phyloP scores from a whole-genome alignment of 2,113 vertebrate species.

The Osmerus eperlanus region DNA sequence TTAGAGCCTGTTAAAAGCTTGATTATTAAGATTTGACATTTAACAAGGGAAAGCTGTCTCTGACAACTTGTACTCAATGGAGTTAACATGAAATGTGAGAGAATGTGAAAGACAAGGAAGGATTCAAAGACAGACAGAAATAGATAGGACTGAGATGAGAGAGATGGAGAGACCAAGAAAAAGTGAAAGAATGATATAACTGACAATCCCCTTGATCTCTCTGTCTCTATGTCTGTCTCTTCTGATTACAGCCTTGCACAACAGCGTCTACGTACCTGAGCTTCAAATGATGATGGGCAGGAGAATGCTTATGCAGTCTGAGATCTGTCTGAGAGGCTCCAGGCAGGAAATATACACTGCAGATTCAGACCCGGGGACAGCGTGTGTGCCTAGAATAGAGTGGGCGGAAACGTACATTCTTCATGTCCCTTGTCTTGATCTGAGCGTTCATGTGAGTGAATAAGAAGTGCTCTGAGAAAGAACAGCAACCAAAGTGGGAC shows the following conservation, averaged over 20 bases:
- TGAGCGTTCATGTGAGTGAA: constrained; percentile 31
- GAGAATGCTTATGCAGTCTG: constrained; percentile 12
- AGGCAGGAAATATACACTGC: too few relatives aligned
- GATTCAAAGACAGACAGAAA: too few relatives aligned
- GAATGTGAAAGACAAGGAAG: too few relatives aligned
- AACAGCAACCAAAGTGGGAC: constrained; percentile 60
- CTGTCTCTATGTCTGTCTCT: constrained; percentile 12
- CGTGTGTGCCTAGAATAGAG: constrained; percentile 26
- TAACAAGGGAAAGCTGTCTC: too few relatives aligned
- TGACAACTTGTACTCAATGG: too few relatives aligned
- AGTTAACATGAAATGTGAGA: too few relatives aligned
- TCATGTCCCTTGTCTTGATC: neutral
- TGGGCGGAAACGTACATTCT: constrained; percentile 18
- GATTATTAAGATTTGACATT: too few relatives aligned
- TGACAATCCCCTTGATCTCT: constrained; percentile 29
- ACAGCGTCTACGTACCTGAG: neutral
- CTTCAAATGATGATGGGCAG: constrained; percentile 25
- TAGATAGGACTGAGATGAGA: neutral
- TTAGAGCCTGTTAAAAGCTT: too few relatives aligned
- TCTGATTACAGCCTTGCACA: constrained; percentile 40
- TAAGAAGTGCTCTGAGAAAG: constrained; percentile 49
- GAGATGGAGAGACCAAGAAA: constrained; percentile 8
- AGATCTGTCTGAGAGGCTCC: constrained; percentile 21
- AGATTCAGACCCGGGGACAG: neutral
- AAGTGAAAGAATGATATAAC: constrained; percentile 17